These are phyloP conservation scores for Pseudochromis fuscus DNA, from an alignment of 2,797 vertebrate genomes.

Conservation along the genomic window DNA sequence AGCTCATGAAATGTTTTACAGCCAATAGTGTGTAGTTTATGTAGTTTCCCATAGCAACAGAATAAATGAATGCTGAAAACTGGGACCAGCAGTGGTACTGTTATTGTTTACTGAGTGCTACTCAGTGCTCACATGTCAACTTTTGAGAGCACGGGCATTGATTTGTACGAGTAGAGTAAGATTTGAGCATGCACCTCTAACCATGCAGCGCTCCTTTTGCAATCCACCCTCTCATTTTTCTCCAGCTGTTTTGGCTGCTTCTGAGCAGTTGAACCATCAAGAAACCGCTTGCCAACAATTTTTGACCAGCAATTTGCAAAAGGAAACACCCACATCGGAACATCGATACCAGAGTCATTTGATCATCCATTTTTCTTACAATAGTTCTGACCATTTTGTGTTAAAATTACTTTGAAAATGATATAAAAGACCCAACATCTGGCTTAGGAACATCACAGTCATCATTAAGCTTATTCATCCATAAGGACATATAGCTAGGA, in stretches of 20 bases:
- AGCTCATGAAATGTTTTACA: constrained; percentile 7
- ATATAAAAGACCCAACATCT: too few relatives aligned
- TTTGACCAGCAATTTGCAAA: not conserved
- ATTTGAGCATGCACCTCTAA: too few relatives aligned
- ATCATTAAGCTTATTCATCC: too few relatives aligned
- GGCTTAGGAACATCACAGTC: too few relatives aligned
- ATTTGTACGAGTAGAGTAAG: not conserved
- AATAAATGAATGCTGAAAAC: constrained; percentile 22
- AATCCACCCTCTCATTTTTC: too few relatives aligned
- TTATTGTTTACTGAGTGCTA: constrained; percentile 22
- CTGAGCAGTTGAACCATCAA: not conserved
- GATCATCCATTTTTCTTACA: too few relatives aligned
- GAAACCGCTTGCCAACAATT: not conserved
- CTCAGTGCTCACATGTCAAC: too few relatives aligned
- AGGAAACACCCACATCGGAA: not conserved
- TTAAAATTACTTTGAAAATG: too few relatives aligned
- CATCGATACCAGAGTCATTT: too few relatives aligned
- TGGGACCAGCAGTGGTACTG: constrained; percentile 1
- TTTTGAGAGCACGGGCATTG: not conserved
- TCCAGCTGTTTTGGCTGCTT: not conserved
- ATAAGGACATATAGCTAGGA: too few relatives aligned
- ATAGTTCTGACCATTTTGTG: too few relatives aligned
- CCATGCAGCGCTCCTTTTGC: too few relatives aligned
- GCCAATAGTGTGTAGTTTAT: constrained; percentile 4
- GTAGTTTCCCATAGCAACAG: constrained; percentile 41